phyloP scores from a whole-genome alignment of 2,797 vertebrate genomes.

The Danio aesculapii region DNA sequence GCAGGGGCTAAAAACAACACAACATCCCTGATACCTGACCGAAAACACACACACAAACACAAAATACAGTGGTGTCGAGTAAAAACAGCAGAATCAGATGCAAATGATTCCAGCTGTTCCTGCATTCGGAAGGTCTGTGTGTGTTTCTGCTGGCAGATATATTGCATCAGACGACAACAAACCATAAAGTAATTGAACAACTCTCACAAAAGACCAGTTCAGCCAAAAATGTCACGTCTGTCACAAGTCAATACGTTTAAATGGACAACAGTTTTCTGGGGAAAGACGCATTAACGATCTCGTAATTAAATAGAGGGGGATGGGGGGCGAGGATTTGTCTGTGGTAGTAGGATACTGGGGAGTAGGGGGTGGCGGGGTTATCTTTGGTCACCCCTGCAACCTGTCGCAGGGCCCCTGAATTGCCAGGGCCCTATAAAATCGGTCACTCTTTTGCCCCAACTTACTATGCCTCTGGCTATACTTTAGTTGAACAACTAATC shows the following conservation, averaged over 20 bases:
- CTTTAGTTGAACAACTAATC: no score
- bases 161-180: slow-evolving; percentile 38
- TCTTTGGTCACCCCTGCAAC: no score
- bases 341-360: no score
- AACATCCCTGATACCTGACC: slow-evolving; percentile 49
- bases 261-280: no score
- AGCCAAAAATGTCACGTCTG: not conserved
- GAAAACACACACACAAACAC: slow-evolving; percentile 33
- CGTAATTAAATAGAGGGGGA: no score
- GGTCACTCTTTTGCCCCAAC: no score
- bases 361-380: no score
- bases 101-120: slow-evolving; percentile 23
- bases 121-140: slow-evolving; percentile 29
- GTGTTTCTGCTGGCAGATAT: slow-evolving; percentile 16
- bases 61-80: slow-evolving; percentile 48
- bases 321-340: no score
- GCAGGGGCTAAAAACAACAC: slow-evolving; percentile 35
- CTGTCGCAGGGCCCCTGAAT: no score
- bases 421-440: no score
- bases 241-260: not conserved
- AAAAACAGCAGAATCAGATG: slow-evolving; percentile 28
- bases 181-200: not conserved
- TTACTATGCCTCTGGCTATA: no score
- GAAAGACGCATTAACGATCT: no score
- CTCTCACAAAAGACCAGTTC: slow-evolving; percentile 4